Percentiles rank a stretch among this genome's conserved stretches.
These are phyloP conservation scores for Epistrophe eligans DNA, from an alignment of 2,888 invertebrate genomes.

Conservation along the genomic window DNA sequence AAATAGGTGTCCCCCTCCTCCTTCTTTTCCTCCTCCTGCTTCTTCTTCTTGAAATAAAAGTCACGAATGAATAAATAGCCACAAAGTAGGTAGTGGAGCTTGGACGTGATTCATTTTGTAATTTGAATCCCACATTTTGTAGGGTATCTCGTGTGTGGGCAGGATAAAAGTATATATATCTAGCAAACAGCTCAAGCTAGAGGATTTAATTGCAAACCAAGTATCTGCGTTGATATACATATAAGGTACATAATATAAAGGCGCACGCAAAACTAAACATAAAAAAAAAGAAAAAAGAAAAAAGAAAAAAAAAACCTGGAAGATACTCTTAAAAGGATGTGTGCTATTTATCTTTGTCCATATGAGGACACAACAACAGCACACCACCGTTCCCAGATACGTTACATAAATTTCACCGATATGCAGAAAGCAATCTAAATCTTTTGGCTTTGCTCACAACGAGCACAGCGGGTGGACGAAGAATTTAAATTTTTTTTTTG, in stretches of 20 bases:
- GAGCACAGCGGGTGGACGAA: constrained; percentile 66
- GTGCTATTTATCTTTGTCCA: constrained; percentile 71
- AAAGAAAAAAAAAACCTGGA: constrained; percentile 14
- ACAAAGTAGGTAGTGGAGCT: constrained; percentile 64
- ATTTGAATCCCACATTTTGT: constrained; percentile 60
- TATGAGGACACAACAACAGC: constrained; percentile 50
- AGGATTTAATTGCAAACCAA: constrained; percentile 70
- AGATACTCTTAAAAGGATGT: constrained; percentile 57
- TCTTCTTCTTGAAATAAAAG: constrained; percentile 13
- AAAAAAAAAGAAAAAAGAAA: neutral
- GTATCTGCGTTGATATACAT: constrained; percentile 39
- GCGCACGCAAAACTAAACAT: constrained; percentile 13
- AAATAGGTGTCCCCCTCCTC: constrained; percentile 22
- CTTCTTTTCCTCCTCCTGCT: too few species aligned
- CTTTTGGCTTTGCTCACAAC: constrained; percentile 23
- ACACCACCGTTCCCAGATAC: neutral
- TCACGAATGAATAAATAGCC: constrained; percentile 66
- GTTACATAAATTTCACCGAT: constrained; percentile 51
- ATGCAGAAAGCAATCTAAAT: constrained; percentile 57
- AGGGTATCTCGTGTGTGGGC: constrained; percentile 54
- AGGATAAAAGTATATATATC: neutral
- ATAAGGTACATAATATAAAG: constrained; percentile 16
- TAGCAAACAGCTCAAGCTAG: constrained; percentile 19
- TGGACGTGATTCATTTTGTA: constrained; percentile 75
- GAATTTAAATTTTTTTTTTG: constrained; percentile 21